These are phyloP conservation scores for Paelopatides confundens DNA, from an alignment of 53 echinoderm and acorn worm species.

Conservation along the genomic window DNA sequence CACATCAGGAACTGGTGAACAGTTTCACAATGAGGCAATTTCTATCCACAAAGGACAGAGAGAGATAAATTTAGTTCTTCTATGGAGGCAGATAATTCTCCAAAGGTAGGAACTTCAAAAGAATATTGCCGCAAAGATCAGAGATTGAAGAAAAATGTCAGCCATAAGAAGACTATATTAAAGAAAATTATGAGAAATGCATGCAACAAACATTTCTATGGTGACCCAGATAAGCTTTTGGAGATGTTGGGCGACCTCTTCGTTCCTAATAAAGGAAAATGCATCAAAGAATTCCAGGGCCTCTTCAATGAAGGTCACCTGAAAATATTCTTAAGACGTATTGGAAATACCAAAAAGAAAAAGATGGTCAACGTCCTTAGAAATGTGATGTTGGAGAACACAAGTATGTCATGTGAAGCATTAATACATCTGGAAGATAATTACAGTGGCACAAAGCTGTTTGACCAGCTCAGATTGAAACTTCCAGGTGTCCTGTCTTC, in stretches of 20 bases:
- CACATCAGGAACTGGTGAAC: not conserved
- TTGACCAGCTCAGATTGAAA: not conserved
- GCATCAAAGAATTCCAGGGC: not conserved
- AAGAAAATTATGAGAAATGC: not conserved
- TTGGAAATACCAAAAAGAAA: not conserved
- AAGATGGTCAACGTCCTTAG: not conserved
- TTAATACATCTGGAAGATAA: not conserved
- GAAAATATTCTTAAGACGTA: not conserved
- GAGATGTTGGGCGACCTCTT: not conserved
- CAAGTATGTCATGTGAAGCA: not conserved
- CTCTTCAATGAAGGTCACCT: not conserved
- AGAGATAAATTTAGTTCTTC: not conserved
- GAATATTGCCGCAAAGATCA: not conserved
- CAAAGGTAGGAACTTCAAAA: not conserved
- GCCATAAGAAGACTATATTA: not conserved
- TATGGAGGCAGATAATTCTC: not conserved
- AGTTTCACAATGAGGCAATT: not conserved
- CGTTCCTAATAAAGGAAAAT: not conserved
- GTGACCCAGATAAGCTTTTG: not conserved
- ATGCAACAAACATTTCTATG: not conserved
- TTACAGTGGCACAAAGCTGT: conserved; percentile 1
- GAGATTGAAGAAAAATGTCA: not conserved
- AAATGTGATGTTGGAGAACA: not conserved
- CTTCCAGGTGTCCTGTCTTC: not conserved
- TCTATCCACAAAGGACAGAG: not conserved